Evolutionary conservation across 2,888 invertebrate species (phyloP).

Genomic region (Maniola hyperantus): DNA sequence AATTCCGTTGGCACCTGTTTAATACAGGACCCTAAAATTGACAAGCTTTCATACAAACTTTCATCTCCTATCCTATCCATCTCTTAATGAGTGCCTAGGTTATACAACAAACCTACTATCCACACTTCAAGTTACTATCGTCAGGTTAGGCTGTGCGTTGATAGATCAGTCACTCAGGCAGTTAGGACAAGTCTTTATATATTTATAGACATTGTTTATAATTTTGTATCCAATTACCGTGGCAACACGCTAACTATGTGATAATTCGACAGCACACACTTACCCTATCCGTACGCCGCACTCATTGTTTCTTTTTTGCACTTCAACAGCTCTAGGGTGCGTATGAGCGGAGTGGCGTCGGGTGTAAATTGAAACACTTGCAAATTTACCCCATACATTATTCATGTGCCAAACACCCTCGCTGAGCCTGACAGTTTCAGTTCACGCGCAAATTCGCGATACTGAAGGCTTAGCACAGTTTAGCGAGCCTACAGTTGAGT

Average conservation of each 20-base stretch:
- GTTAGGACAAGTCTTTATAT: too few relatives aligned
- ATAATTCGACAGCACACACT: slow-evolving; percentile 45
- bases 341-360: slow-evolving; percentile 72
- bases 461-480: slow-evolving; percentile 43
- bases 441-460: slow-evolving; percentile 63
- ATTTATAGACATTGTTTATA: too few relatives aligned
- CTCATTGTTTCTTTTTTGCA: slow-evolving; percentile 75
- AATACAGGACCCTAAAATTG: too few relatives aligned
- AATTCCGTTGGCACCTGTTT: too few relatives aligned
- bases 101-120: too few relatives aligned
- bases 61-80: too few relatives aligned
- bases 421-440: slow-evolving; percentile 63
- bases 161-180: too few relatives aligned
- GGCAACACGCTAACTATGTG: slow-evolving; percentile 39
- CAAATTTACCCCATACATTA: slow-evolving; percentile 82
- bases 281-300: slow-evolving; percentile 49
- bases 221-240: not conserved
- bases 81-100: too few relatives aligned
- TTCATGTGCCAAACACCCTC: slow-evolving; percentile 78
- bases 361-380: slow-evolving; percentile 83
- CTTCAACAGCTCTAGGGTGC: slow-evolving; percentile 72
- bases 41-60: too few relatives aligned
- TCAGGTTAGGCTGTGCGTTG: too few relatives aligned
- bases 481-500: not conserved
- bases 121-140: too few relatives aligned